Conservation (phyloP, 2,113 vertebrate genomes). For the Rissa tridactyla region DNA sequence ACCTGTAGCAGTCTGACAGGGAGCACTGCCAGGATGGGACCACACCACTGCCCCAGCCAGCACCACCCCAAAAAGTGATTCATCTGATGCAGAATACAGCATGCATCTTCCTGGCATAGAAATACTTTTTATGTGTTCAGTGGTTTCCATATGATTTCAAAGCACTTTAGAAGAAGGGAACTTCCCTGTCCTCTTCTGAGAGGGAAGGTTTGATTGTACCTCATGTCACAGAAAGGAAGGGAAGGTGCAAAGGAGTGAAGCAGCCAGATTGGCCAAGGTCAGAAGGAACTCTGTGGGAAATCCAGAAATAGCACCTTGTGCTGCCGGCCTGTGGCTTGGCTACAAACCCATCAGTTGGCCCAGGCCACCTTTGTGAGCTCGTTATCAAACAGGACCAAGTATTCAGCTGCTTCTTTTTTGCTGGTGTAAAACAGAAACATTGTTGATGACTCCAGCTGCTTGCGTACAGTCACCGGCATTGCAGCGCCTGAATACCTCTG, state of each 20-base stretch:
- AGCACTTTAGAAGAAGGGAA: not conserved
- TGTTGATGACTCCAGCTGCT: not conserved
- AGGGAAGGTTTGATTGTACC: not conserved
- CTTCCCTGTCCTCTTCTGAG: not conserved
- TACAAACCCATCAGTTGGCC: not conserved
- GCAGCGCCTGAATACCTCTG: not conserved
- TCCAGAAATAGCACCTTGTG: conserved; percentile 30
- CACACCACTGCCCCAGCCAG: not conserved
- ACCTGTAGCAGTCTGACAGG: not conserved
- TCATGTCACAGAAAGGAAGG: not conserved
- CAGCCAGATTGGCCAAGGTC: not conserved
- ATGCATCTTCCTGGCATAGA: not conserved
- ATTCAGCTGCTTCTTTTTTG: not conserved
- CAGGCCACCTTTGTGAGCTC: not conserved
- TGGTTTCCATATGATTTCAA: not conserved
- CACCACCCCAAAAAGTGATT: not conserved
- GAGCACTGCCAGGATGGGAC: not conserved
- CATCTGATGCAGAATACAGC: not conserved
- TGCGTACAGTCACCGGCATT: not conserved
- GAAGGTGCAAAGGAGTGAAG: not conserved
- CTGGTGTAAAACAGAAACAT: not conserved
- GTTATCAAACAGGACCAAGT: rapidly evolving
- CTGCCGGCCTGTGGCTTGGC: not conserved
- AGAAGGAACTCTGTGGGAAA: not conserved
- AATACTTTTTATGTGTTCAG: not conserved